Evolutionary conservation across 2,888 invertebrate genomes (phyloP), one percentile per base, ranked within the genome.

Genomic region (Oscheius sp.): DNA sequence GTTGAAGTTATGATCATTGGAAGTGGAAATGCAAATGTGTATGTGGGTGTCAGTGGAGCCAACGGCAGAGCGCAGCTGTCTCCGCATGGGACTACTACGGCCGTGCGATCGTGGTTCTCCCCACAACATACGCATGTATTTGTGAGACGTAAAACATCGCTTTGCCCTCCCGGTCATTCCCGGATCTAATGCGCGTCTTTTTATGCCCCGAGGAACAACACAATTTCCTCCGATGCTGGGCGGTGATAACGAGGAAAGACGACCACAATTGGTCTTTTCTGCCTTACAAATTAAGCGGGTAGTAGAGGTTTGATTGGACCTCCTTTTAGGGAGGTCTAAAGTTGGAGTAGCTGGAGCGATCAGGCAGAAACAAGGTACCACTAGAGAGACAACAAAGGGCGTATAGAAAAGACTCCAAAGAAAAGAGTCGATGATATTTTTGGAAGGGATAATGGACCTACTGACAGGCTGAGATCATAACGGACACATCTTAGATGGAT

Each of bases 121-220:
- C 48, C 20, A 48, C 20, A 55, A 20, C 55, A 42, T 42, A 42
- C 20, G 23, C 37, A 55, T 23, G 37, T 34, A 10, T 27, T 12
- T 39, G 27, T 39, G 25, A n/a, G n/a, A 23, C 58, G 42, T 58
- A 58, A 58, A 58, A 58, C 58, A 58, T 58, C 23, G 57, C 5
- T 17, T 5, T 5, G 17, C 25, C 20, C 53, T 53, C 33, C 53
- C 42, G 37, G 37, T 39, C 61, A 45, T 20, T 61, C 42, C 61
- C 61, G 61, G 61, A 61, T 61, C 61, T 31, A 45, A 61, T 61
- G 61, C 29, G 61, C 61, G 55, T 55, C 55, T 61, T 61, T 61
- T 61, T 61, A 61, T 61, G 61, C 61, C 61, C 45, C 61, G 45
- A 61, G 61, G 61, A 61, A 61, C 61, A 61, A 61, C 61, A 61